phyloP scores from a whole-genome alignment of 2,113 vertebrate genomes.

The Chaetorhynchus papuensis region DNA sequence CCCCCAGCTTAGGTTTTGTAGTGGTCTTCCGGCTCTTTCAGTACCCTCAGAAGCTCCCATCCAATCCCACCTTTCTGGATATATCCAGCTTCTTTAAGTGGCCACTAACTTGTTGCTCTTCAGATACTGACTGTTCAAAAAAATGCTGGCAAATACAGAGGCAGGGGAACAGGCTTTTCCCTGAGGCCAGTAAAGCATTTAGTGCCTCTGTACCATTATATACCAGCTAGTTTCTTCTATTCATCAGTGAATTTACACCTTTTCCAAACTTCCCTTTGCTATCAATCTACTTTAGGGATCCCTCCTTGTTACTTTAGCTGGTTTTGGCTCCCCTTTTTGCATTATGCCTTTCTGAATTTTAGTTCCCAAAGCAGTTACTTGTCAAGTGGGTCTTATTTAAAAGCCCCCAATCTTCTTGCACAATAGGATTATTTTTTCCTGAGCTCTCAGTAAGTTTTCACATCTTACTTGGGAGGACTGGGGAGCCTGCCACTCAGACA shows the following conservation, averaged over 20 bases:
- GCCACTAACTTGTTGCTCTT: background rate
- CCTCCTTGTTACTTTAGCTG: background rate
- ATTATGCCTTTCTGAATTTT: background rate
- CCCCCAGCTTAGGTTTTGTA: background rate
- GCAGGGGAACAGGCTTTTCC: background rate
- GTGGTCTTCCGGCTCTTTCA: background rate
- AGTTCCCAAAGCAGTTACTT: background rate
- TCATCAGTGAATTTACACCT: background rate
- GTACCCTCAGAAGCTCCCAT: background rate
- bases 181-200: background rate
- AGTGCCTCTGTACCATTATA: background rate
- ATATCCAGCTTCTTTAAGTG: background rate
- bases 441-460: background rate
- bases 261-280: background rate
- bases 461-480: background rate
- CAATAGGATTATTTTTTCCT: background rate
- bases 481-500: background rate
- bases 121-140: background rate
- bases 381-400: background rate
- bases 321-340: background rate
- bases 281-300: background rate
- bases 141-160: background rate
- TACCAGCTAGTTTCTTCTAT: background rate
- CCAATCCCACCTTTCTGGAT: background rate
- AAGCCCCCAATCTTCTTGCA: background rate